These are phyloP conservation scores for Achlya flavicornis DNA, from an alignment of 2,888 invertebrate species.

Conservation along the genomic window DNA sequence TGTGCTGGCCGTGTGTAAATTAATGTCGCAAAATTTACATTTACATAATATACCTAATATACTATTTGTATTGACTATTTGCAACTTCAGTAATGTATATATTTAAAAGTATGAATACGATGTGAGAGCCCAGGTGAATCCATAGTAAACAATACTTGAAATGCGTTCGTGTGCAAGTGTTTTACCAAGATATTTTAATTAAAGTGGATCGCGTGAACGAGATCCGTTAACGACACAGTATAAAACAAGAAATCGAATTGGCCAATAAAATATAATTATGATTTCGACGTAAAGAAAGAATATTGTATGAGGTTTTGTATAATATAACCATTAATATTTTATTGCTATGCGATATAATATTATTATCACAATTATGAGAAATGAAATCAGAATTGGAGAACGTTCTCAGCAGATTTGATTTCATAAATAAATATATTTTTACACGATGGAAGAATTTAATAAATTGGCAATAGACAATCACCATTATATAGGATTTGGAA, in stretches of 20 bases:
- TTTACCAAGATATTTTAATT: background rate
- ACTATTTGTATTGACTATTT: too few relatives aligned
- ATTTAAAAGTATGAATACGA: background rate
- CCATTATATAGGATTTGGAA: background rate
- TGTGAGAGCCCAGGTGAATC: background rate
- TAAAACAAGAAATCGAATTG: constrained; percentile 4
- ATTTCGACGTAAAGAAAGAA: constrained; percentile 2
- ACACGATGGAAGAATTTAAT: too few relatives aligned
- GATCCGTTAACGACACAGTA: constrained; percentile 3
- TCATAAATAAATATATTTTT: background rate
- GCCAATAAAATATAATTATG: constrained; percentile 9
- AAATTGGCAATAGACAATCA: too few relatives aligned
- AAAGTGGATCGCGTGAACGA: background rate
- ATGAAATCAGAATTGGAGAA: background rate
- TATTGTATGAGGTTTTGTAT: constrained; percentile 8
- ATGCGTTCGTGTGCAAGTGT: constrained; percentile 2
- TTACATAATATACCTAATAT: too few relatives aligned
- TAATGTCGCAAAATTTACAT: too few relatives aligned
- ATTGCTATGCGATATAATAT: constrained; percentile 4
- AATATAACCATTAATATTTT: constrained; percentile 8
- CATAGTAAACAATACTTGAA: background rate
- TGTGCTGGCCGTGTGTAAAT: too few relatives aligned
- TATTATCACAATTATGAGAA: constrained; percentile 3
- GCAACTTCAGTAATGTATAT: too few relatives aligned
- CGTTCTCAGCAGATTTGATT: background rate